A percentile compares a stretch with the other conserved stretches of the same genome.
Evolutionary conservation across 2,113 vertebrate genomes (phyloP).

Genomic region (Pongo abelii): DNA sequence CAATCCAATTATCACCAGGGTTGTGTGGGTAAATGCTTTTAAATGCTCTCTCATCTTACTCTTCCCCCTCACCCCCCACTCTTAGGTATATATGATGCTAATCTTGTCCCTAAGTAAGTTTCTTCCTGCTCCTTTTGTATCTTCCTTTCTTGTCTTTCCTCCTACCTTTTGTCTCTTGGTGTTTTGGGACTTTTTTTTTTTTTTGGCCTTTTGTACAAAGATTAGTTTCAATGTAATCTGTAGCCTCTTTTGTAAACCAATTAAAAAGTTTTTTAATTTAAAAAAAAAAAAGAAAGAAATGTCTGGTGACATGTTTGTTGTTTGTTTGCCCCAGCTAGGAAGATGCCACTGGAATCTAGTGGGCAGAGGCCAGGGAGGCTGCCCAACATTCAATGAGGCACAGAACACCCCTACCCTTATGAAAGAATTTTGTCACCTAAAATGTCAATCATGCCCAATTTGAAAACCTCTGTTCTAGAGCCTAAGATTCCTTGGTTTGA

Average conservation of each 20-base stretch:
- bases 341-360: not conserved
- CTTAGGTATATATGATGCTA: conserved; percentile 69
- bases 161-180: conserved; percentile 71
- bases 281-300: conserved; percentile 43
- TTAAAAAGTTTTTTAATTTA: conserved; percentile 82
- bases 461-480: not conserved
- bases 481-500: not conserved
- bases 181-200: conserved; percentile 52
- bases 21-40: conserved; percentile 66
- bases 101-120: conserved; percentile 59
- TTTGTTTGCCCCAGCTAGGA: not conserved
- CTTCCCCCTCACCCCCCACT: not conserved
- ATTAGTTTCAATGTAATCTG: conserved; percentile 84
- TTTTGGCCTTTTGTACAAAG: conserved; percentile 82
- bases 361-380: not conserved
- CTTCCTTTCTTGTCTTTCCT: conserved; percentile 60
- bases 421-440: not conserved
- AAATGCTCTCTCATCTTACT: conserved; percentile 62
- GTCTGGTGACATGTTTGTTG: not conserved
- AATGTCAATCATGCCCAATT: not conserved
- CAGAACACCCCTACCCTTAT: not conserved
- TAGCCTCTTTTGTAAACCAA: conserved; percentile 84
- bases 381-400: not conserved
- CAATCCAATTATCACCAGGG: conserved; percentile 60
- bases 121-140: conserved; percentile 68